Conservation (phyloP, 2,797 vertebrate species). For the Podargus strigoides region DNA sequence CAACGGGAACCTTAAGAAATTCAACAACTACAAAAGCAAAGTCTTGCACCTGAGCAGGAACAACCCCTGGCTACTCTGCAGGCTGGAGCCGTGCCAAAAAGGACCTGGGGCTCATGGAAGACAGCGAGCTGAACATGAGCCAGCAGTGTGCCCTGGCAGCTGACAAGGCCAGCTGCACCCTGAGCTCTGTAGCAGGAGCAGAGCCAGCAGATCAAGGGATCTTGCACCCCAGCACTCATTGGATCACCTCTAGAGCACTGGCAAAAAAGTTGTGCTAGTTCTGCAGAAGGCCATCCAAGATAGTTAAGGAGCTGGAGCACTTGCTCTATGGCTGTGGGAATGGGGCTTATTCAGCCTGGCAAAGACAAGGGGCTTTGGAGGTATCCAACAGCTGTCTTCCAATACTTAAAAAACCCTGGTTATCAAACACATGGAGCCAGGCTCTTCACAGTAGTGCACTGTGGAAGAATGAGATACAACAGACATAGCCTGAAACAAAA, state of each 20-base stretch:
- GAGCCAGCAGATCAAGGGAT: not conserved
- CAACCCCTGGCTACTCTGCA: not conserved
- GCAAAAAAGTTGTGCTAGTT: not conserved
- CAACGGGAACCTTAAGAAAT: not conserved
- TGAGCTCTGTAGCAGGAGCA: not conserved
- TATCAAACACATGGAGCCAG: not conserved
- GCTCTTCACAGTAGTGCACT: not conserved
- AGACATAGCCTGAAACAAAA: not conserved
- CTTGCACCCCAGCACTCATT: fast-evolving
- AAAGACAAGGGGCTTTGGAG: not conserved
- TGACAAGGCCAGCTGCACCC: not conserved
- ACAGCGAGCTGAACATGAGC: not conserved
- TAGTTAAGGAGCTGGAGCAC: not conserved
- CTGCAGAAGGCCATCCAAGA: not conserved
- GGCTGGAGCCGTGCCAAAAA: not conserved
- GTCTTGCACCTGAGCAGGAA: not conserved
- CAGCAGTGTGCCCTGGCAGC: not conserved
- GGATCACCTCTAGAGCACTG: not conserved
- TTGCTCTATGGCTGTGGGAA: not conserved
- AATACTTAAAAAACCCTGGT: not conserved
- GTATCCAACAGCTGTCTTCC: not conserved
- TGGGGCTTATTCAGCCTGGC: not conserved
- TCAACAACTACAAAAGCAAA: not conserved
- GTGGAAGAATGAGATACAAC: not conserved
- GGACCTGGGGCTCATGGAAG: not conserved